Conservation (phyloP, 2,888 invertebrate genomes). For the Drosophila leonis region DNA sequence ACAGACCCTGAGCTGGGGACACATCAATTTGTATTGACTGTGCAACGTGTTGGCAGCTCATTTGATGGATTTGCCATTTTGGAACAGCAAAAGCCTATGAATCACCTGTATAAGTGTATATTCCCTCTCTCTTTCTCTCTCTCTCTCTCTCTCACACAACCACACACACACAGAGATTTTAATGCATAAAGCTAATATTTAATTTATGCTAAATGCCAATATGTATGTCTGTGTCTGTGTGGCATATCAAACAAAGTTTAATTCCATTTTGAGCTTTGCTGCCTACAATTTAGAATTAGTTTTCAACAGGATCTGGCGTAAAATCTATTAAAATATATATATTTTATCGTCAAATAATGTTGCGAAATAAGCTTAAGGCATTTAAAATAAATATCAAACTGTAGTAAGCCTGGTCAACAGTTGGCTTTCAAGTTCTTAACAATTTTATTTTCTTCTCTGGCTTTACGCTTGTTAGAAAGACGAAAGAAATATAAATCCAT, state of each 20-base stretch:
- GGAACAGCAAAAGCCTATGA: conserved; percentile 52
- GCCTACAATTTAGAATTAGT: not conserved
- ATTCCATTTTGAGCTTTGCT: conserved; percentile 15
- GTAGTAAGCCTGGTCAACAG: conserved; percentile 29
- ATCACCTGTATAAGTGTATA: conserved; percentile 65
- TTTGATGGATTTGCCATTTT: conserved; percentile 75
- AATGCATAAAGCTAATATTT: conserved; percentile 51
- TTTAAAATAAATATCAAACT: conserved; percentile 22
- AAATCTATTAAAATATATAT: not conserved
- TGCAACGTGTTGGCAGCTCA: conserved; percentile 75
- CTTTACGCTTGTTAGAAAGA: conserved; percentile 24
- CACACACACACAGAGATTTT: conserved; percentile 37
- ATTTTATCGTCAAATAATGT: not conserved
- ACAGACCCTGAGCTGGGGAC: conserved; percentile 36
- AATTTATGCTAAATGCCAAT: conserved; percentile 64
- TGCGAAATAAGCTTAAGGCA: not conserved
- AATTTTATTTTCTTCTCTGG: conserved; percentile 27
- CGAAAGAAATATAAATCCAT: conserved; percentile 31
- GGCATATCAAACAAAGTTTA: conserved; percentile 51
- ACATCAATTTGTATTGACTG: conserved; percentile 75
- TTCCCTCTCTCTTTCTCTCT: conserved; percentile 13
- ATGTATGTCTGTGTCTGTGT: conserved; percentile 25
- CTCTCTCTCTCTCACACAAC: conserved; percentile 24
- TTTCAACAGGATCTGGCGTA: not conserved
- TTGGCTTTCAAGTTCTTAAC: conserved; percentile 55